Conservation (phyloP, 2,113 vertebrate species). For the Trochalopteron elliotii region DNA sequence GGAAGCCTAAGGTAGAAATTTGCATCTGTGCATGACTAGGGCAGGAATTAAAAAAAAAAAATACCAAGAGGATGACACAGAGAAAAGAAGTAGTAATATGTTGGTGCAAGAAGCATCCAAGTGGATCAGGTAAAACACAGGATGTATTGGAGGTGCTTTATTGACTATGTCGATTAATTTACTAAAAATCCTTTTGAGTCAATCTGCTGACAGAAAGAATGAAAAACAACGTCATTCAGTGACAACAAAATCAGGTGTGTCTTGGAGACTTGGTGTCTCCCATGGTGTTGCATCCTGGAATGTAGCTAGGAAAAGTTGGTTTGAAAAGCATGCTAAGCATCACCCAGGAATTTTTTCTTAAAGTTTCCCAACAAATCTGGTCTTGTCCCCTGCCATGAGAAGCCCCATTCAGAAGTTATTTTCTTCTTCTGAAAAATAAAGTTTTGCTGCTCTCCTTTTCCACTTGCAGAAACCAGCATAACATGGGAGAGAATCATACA, state of each 20-base stretch:
- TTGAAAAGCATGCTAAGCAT: neutral
- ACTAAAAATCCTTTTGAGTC: neutral
- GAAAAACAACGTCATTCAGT: neutral
- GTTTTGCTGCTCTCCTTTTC: neutral
- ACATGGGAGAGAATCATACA: neutral
- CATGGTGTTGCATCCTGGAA: neutral
- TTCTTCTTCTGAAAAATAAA: neutral
- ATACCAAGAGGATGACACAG: neutral
- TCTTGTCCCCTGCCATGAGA: accelerated
- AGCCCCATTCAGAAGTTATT: neutral
- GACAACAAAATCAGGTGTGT: neutral
- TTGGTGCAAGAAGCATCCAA: neutral
- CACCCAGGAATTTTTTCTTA: neutral
- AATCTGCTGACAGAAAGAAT: neutral
- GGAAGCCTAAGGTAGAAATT: neutral
- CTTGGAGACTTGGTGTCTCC: neutral
- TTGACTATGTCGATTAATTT: neutral
- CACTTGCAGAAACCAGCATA: neutral
- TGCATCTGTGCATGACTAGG: neutral
- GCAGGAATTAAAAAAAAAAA: neutral
- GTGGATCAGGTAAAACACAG: neutral
- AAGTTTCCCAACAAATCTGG: neutral
- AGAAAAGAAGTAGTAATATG: neutral
- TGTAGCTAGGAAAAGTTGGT: neutral
- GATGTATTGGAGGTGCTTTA: neutral